Percentiles rank a stretch among this genome's conserved stretches.
Conservation (phyloP, 37 sponge, comb jelly and placozoan genomes). For the Chondrosia reniformis region DNA sequence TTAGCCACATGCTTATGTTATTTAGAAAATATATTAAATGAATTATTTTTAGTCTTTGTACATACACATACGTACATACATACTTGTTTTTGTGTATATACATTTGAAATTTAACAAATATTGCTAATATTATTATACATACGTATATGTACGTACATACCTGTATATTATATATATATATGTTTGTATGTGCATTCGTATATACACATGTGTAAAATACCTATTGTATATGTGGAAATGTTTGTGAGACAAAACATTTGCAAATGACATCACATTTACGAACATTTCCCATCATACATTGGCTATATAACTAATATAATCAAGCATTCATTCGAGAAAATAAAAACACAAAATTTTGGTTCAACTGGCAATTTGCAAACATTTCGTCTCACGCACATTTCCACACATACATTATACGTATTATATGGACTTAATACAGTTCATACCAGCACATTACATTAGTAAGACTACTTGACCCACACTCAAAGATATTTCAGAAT, state of each 20-base stretch:
- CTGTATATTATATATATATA: background rate
- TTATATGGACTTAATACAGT: too few species aligned
- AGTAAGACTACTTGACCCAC: too few species aligned
- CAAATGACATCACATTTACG: background rate
- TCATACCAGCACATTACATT: too few species aligned
- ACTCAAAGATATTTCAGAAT: too few species aligned
- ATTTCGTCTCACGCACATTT: too few species aligned
- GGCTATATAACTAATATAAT: too few species aligned
- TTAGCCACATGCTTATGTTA: too few species aligned
- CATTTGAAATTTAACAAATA: background rate
- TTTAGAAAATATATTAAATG: too few species aligned
- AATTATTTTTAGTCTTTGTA: background rate
- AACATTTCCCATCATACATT: background rate
- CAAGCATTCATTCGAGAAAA: too few species aligned
- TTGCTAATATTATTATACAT: background rate
- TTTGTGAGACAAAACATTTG: background rate
- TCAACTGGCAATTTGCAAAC: too few species aligned
- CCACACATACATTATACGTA: too few species aligned
- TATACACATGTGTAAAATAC: background rate
- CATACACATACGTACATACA: background rate
- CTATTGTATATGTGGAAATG: slow-evolving; percentile 5
- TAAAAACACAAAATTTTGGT: too few species aligned
- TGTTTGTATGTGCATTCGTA: background rate
- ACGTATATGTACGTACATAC: background rate
- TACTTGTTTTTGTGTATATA: background rate